Conservation (phyloP, 2,113 vertebrate species). For the Hoplias malabaricus region DNA sequence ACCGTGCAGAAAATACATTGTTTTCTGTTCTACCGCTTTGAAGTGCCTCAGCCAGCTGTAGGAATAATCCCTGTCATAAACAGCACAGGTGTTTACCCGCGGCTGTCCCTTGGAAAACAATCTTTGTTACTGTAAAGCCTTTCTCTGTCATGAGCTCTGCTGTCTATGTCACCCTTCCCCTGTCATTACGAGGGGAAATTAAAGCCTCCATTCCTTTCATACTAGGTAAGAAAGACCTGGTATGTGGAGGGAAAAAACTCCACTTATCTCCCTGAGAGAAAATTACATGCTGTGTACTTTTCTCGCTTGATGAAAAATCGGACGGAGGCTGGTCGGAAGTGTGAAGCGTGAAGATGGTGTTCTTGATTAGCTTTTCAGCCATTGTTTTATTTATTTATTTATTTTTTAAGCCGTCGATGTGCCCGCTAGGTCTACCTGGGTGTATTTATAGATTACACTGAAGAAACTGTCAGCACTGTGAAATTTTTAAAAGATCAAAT, state of each 20-base stretch:
- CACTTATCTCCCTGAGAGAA: conserved; percentile 30
- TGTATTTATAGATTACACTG: not conserved
- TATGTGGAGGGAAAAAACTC: conserved; percentile 15
- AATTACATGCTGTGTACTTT: conserved; percentile 32
- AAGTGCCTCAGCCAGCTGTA: not conserved
- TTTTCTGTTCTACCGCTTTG: not conserved
- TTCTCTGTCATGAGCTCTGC: conserved; percentile 20
- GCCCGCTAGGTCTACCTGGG: not conserved
- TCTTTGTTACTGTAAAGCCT: conserved; percentile 24
- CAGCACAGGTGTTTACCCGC: conserved; percentile 42
- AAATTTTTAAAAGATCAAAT: not conserved
- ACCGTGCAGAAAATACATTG: not conserved
- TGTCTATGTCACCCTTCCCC: conserved; percentile 29
- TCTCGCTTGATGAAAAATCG: conserved; percentile 27
- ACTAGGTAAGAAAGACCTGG: not conserved
- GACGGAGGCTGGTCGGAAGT: not conserved
- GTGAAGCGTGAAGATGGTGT: conserved; percentile 11
- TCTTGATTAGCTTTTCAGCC: not conserved
- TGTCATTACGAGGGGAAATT: conserved; percentile 45
- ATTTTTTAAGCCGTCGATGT: not conserved
- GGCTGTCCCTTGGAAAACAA: conserved; percentile 14
- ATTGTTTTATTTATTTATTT: conserved; percentile 3
- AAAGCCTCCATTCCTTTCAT: conserved; percentile 31
- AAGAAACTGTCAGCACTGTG: not conserved
- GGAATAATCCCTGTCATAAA: conserved; percentile 20